Conservation (phyloP, 2,797 vertebrate genomes). For the Alca torda region DNA sequence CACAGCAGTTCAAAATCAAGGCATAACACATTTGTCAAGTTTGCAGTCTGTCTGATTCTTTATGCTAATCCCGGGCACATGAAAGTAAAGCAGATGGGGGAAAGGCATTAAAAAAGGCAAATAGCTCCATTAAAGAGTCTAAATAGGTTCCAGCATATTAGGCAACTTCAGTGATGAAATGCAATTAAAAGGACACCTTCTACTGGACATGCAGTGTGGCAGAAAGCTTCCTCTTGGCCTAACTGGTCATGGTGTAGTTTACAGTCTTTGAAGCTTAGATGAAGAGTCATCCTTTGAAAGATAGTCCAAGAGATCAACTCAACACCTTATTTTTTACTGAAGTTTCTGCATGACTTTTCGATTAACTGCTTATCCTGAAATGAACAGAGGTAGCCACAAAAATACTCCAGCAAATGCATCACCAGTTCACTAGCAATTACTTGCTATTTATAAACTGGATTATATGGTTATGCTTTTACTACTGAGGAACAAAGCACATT, state of each 20-base stretch:
- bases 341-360: constrained; percentile 43
- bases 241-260: not conserved
- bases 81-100: constrained; percentile 77
- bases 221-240: not conserved
- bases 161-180: constrained; percentile 51
- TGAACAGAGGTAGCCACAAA: constrained; percentile 69
- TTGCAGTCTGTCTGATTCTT: constrained; percentile 73
- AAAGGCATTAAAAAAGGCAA: constrained; percentile 64
- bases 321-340: not conserved
- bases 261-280: not conserved
- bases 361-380: constrained; percentile 55
- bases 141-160: constrained; percentile 46
- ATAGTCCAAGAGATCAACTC: not conserved
- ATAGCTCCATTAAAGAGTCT: constrained; percentile 44
- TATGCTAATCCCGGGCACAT: constrained; percentile 76
- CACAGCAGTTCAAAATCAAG: constrained; percentile 54
- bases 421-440: constrained; percentile 70
- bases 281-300: constrained; percentile 16
- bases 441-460: constrained; percentile 72
- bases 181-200: not conserved
- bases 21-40: constrained; percentile 73
- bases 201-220: not conserved
- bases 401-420: constrained; percentile 69
- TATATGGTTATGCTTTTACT: constrained; percentile 58
- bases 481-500: not conserved